Evolutionary conservation across 2,888 invertebrate genomes (phyloP).

Genomic region (Mimas tiliae): DNA sequence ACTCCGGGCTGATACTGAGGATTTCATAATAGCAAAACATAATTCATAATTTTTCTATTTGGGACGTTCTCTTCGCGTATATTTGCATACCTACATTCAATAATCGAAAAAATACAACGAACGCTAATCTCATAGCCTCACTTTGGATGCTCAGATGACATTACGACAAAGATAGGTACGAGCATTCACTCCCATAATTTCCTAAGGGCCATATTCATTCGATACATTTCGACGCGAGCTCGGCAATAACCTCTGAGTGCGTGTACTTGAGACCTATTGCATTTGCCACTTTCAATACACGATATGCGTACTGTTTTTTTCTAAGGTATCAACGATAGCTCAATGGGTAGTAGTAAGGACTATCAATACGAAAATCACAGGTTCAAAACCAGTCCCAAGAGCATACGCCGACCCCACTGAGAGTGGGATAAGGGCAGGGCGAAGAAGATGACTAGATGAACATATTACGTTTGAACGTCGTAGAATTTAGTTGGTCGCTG

Average conservation of each 20-base stretch:
- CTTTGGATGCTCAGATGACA: conserved; percentile 51
- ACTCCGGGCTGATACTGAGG: too few relatives aligned
- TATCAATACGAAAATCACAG: too few relatives aligned
- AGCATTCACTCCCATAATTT: conserved; percentile 77
- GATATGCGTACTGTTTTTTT: not conserved
- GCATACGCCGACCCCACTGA: too few relatives aligned
- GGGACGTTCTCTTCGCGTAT: not conserved
- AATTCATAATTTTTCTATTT: too few relatives aligned
- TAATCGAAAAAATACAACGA: not conserved
- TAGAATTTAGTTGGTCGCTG: too few relatives aligned
- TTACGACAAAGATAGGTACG: conserved; percentile 53
- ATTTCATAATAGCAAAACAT: too few relatives aligned
- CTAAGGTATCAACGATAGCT: not conserved
- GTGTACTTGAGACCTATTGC: conserved; percentile 66
- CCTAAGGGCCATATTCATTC: conserved; percentile 77
- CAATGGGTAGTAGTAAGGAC: too few relatives aligned
- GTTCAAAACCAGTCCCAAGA: too few relatives aligned
- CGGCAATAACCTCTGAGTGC: conserved; percentile 64
- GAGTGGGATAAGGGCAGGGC: too few relatives aligned
- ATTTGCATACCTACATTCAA: not conserved
- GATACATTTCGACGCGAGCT: conserved; percentile 47
- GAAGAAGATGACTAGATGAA: too few relatives aligned
- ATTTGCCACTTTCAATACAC: conserved; percentile 34
- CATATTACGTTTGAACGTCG: too few relatives aligned
- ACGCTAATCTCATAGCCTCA: conserved; percentile 36